Evolutionary conservation across 1,140 invertebrate genomes (phyloP), one percentile per base, ranked within the genome.

Genomic region (Drosophila novamexicana): DNA sequence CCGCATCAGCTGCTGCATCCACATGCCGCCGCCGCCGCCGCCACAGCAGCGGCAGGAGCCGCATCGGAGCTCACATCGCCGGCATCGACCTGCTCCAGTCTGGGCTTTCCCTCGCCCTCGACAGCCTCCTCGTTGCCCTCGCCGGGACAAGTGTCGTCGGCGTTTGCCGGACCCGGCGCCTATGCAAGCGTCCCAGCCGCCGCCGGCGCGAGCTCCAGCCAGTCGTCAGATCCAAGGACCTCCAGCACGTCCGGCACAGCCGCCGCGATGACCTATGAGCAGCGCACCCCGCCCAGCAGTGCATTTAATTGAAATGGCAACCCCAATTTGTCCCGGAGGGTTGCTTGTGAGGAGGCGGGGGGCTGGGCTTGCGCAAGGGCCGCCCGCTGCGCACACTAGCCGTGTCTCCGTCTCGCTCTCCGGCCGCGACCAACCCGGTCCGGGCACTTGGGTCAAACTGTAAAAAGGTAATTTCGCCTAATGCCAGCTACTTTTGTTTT

Each of bases 291-390:
- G 61, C 90, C 91, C 39, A 75, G 91, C 49, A 91, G 91, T 83
- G 72, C 90, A 79, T 92, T 91, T 84, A 91, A 92, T 83, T 92
- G 89, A 81, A 78, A 71, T 78, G 79, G 47, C 85, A 75, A 89
- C 84, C 84, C 81, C 77, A 88, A 88, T 89, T 89, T 81, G 77
- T 83, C 50, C 22, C 3, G 42, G 44, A 22, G 59, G 72, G 66
- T 75, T 57, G 58, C 7, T 53, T 9, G 18, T 8, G 22, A 0
- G 10, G 29, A 10, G 34, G 29, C 8, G 49, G 44, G 39, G 16
- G 66, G 22, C n/a, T 40, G 66, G 39, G 52, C 67, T 16, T 83
- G 81, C 81, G 81, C 77, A 70, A 29, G 62, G 72, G 83, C 84
- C 84, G 68, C 84, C 84, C 80, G 79, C 50, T 84, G 83, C 80